Conservation (phyloP, 2,797 vertebrate species). For the Melanogrammus aeglefinus region DNA sequence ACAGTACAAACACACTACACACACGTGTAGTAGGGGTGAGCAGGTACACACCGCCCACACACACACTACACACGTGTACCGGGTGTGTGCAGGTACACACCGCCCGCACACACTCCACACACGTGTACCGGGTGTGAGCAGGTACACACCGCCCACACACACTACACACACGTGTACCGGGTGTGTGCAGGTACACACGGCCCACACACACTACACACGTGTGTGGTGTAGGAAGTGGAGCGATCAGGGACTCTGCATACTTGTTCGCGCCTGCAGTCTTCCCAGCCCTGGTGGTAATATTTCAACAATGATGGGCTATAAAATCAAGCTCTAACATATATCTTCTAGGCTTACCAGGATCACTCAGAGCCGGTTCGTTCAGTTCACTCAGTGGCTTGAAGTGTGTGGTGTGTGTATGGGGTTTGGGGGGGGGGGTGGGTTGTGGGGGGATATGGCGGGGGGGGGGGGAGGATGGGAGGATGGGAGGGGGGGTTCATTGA, state of each 20-base stretch:
- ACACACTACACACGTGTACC: no score
- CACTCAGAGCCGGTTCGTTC: slow-evolving; percentile 45
- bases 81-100: no score
- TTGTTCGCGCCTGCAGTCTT: slow-evolving; percentile 59
- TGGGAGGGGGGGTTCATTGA: slow-evolving; percentile 47
- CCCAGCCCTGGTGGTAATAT: slow-evolving; percentile 54
- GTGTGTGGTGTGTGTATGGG: slow-evolving; percentile 10
- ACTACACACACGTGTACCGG: no score
- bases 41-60: no score
- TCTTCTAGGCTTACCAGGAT: slow-evolving; percentile 49
- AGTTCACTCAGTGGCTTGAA: slow-evolving; percentile 47
- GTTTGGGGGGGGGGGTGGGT: slow-evolving; percentile 17
- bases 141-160: no score
- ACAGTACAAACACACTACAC: no score
- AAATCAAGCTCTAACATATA: slow-evolving; percentile 58
- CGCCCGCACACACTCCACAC: no score
- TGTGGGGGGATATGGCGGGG: slow-evolving; percentile 8
- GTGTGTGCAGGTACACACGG: no score
- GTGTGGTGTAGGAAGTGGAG: slow-evolving; percentile 39
- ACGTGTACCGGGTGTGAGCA: no score
- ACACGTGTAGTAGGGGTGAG: no score
- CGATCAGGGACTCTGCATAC: slow-evolving; percentile 45
- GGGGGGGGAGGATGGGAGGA: no score
- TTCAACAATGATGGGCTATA: slow-evolving; percentile 65
- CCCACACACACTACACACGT: slow-evolving; percentile 1